A percentile compares a stretch with the other conserved stretches of the same genome.
These are phyloP conservation scores for Staurois parvus DNA, from an alignment of 2,797 vertebrate genomes.

Conservation along the genomic window DNA sequence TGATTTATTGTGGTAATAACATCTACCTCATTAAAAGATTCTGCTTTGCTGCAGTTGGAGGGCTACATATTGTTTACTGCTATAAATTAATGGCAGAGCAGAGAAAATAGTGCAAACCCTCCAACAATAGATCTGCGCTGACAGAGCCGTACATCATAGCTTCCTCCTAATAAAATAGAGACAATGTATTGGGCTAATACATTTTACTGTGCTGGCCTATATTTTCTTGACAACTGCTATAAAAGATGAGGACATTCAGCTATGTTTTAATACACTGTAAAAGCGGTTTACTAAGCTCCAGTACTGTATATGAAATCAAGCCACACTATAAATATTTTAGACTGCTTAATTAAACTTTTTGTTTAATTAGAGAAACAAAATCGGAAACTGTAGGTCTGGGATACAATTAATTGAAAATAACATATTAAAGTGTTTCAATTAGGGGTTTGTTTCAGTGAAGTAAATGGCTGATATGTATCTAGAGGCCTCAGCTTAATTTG, in stretches of 20 bases:
- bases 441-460: constrained; percentile 40
- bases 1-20: constrained; percentile 99
- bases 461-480: constrained; percentile 24
- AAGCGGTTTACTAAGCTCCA: constrained; percentile 73
- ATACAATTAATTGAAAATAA: constrained; percentile 50
- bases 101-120: constrained; percentile 84
- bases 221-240: constrained; percentile 86
- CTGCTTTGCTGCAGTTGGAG: constrained; percentile 86
- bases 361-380: constrained; percentile 54
- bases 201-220: constrained; percentile 82
- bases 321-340: constrained; percentile 58
- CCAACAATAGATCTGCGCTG: constrained; percentile 88
- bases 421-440: constrained; percentile 52
- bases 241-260: constrained; percentile 83
- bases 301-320: constrained; percentile 58
- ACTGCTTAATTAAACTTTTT: constrained; percentile 60
- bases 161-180: constrained; percentile 87
- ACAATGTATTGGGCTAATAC: constrained; percentile 92
- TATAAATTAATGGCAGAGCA: constrained; percentile 92
- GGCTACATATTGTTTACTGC: constrained; percentile 94
- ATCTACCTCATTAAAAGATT: constrained; percentile 98
- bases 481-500: constrained; percentile 28
- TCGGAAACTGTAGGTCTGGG: constrained; percentile 33
- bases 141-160: constrained; percentile 90
- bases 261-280: constrained; percentile 69